phyloP scores from a whole-genome alignment of 2,113 vertebrate species.

The Epinephelus cyanopodus region DNA sequence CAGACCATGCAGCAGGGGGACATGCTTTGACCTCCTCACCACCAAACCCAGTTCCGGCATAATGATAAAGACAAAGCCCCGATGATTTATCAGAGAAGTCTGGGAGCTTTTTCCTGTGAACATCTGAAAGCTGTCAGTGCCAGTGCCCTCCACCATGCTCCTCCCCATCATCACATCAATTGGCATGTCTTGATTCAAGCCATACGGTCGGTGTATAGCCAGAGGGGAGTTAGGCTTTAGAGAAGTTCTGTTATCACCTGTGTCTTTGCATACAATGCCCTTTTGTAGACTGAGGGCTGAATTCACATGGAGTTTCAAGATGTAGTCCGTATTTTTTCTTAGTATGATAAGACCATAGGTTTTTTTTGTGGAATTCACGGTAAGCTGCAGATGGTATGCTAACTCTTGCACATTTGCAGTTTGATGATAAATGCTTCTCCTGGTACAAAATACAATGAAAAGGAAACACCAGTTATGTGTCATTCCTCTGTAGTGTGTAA shows the following conservation, averaged over 20 bases:
- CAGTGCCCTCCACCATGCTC: neutral
- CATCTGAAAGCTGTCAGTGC: conserved; percentile 58
- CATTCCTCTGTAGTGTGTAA: neutral
- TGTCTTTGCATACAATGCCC: conserved; percentile 18
- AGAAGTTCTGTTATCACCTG: conserved; percentile 21
- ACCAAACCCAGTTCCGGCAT: conserved; percentile 29
- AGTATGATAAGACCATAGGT: neutral
- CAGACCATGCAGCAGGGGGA: conserved; percentile 44
- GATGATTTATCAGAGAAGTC: conserved; percentile 51
- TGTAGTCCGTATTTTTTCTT: neutral
- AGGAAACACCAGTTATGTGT: neutral
- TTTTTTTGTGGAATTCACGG: neutral
- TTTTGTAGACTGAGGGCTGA: neutral
- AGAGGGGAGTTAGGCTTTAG: conserved; percentile 1
- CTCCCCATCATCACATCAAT: conserved; percentile 38
- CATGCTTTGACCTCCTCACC: conserved; percentile 30
- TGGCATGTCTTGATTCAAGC: conserved; percentile 61
- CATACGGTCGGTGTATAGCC: conserved; percentile 12
- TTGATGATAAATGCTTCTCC: neutral
- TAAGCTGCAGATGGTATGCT: neutral
- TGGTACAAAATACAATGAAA: neutral
- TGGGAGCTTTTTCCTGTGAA: conserved; percentile 27
- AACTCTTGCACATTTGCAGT: neutral
- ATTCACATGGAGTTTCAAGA: neutral
- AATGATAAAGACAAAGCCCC: conserved; percentile 58